Base-by-base conservation (phyloP, 1,140 invertebrate species). In the Drosophila subobscura region DNA sequence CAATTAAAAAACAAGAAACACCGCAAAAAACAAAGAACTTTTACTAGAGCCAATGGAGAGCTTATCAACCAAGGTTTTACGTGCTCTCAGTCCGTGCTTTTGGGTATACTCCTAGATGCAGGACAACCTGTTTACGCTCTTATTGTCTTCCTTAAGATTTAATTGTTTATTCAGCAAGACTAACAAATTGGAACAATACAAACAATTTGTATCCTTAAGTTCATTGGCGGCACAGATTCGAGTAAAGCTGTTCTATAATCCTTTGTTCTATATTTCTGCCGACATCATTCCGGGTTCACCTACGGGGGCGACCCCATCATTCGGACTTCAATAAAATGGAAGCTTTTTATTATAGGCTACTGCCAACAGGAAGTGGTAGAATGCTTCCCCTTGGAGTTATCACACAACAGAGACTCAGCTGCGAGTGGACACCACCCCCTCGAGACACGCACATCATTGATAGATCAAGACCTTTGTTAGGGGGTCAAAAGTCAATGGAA, bases 1-100 rank as follows among this genome's bases (percentile, higher is more conserved):
- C 49, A 54, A 54, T 63, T 63, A 55, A 41, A 47, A 51, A 50
- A 59, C 56, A 72, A 72, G 61, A 42, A 29, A 41, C 33, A 41
- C 22, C 29, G 16, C 4, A 0, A 20, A 33, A 56, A 68, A 66
- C 45, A 68, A 67, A 49, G 63, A 68, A 66, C 59, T 44, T 56
- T 10, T 33, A 56, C 33, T 56, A 44, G 40, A 33, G 8, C 29
- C 51, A 61, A 56, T 61, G 55, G n/a, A 25, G 12, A 8, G 58
- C n/a, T 44, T 8, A 33, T 10, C 0, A 54, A 10, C 16, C 37
- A 33, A 41, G 16, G 14, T 40, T 1, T 3, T 33, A 33, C 29
- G 8, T 33, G 5, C 6, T 27, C 25, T 0, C 25, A 27, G 25
- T 27, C 5, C 1, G 5, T 27, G 5, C 25, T 27, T 5, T 6